A percentile compares a stretch with the other conserved stretches of the same genome.
Conservation (phyloP, 1,140 invertebrate species). For the Drosophila gunungcola region DNA sequence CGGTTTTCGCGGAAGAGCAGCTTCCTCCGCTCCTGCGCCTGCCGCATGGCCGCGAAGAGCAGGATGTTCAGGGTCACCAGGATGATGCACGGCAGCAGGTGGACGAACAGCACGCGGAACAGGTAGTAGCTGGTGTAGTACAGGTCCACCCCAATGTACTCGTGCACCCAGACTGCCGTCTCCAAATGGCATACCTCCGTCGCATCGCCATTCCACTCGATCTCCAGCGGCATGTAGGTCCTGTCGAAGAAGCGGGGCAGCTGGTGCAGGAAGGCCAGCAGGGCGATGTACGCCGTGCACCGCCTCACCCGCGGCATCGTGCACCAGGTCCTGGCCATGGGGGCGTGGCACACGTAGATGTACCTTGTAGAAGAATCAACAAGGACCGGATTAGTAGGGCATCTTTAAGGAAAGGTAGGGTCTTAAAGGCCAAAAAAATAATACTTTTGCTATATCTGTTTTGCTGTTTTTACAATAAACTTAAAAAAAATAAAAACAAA, state of each 20-base stretch:
- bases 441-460: too few species aligned
- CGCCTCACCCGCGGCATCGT: conserved; percentile 93
- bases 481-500: too few species aligned
- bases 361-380: conserved; percentile 85
- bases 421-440: too few species aligned
- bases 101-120: conserved; percentile 95
- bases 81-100: conserved; percentile 94
- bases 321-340: conserved; percentile 93
- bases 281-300: conserved; percentile 90
- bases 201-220: conserved; percentile 88
- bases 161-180: conserved; percentile 88
- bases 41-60: conserved; percentile 92
- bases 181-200: conserved; percentile 87
- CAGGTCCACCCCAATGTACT: conserved; percentile 87
- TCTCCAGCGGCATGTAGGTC: conserved; percentile 84
- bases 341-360: conserved; percentile 96
- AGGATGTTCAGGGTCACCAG: conserved; percentile 95
- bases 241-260: conserved; percentile 91
- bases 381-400: background rate
- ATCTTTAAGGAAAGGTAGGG: too few species aligned
- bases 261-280: conserved; percentile 92
- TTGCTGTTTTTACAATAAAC: too few species aligned
- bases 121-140: conserved; percentile 93
- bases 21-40: conserved; percentile 92
- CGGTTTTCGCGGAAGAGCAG: conserved; percentile 93